Evolutionary conservation across 2,888 invertebrate species (phyloP).

Genomic region (Drosophila paramelanica): DNA sequence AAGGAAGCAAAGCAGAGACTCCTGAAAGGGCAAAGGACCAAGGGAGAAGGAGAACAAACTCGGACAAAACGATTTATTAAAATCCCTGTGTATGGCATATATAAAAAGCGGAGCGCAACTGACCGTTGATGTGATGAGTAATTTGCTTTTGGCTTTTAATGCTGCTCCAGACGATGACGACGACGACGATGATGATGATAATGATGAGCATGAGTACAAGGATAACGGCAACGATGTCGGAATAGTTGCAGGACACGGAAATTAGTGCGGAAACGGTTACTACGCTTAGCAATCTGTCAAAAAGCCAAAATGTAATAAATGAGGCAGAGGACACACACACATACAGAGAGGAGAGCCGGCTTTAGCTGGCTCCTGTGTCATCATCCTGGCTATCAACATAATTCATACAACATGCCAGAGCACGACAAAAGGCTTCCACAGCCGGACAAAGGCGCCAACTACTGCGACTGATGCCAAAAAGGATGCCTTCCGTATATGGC

Average conservation of each 20-base stretch:
- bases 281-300: constrained; percentile 79
- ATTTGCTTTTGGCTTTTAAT: constrained; percentile 83
- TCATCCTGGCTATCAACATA: constrained; percentile 62
- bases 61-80: constrained; percentile 81
- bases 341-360: not conserved
- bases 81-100: constrained; percentile 64
- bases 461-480: constrained; percentile 41
- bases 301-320: constrained; percentile 81
- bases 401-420: constrained; percentile 68
- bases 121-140: constrained; percentile 82
- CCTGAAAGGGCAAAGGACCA: constrained; percentile 15
- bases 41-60: constrained; percentile 5
- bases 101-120: constrained; percentile 66
- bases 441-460: constrained; percentile 61
- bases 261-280: constrained; percentile 76
- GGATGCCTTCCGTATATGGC: constrained; percentile 38
- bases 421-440: constrained; percentile 61
- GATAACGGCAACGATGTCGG: constrained; percentile 48
- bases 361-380: constrained; percentile 29
- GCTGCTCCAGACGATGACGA: constrained; percentile 63
- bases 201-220: constrained; percentile 10
- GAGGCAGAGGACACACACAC: constrained; percentile 38
- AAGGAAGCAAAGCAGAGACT: not conserved
- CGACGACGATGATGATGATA: constrained; percentile 22
- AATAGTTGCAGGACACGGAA: constrained; percentile 76